Conservation (phyloP, 2,797 vertebrate species). For the Xenentodon cancila region DNA sequence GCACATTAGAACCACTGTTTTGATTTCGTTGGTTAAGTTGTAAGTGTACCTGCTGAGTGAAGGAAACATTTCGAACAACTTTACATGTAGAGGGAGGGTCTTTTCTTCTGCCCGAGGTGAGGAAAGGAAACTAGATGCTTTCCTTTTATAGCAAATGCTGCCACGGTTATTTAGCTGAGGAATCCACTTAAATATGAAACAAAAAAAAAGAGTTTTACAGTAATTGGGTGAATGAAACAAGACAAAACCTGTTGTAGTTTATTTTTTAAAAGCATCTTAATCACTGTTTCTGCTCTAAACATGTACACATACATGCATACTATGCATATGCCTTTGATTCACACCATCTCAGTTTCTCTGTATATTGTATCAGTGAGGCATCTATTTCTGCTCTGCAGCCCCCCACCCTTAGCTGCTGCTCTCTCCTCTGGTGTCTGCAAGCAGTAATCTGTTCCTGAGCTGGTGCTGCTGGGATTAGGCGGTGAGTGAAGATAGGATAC, state of each 20-base stretch:
- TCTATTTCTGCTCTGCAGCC: conserved; percentile 57
- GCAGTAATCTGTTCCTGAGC: conserved; percentile 84
- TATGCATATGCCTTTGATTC: conserved; percentile 35
- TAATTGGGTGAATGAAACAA: neutral
- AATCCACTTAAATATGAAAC: neutral
- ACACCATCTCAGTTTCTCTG: conserved; percentile 40
- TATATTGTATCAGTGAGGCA: conserved; percentile 65
- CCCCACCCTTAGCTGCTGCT: conserved; percentile 59
- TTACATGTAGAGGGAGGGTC: conserved; percentile 31
- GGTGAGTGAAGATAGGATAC: conserved; percentile 80
- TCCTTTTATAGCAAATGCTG: no score
- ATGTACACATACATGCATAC: conserved; percentile 16
- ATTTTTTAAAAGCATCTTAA: conserved; percentile 10
- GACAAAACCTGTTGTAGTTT: neutral
- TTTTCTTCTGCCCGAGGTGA: conserved; percentile 51
- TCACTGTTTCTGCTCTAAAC: conserved; percentile 20
- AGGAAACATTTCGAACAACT: conserved; percentile 45
- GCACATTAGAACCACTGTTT: conserved; percentile 8
- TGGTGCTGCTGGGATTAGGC: conserved; percentile 83
- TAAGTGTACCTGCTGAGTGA: conserved; percentile 67
- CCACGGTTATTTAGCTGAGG: neutral
- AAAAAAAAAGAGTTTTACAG: no score
- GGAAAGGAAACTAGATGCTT: conserved; percentile 5
- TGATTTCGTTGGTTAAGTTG: conserved; percentile 21
- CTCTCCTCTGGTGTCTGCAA: conserved; percentile 78